phyloP scores from a whole-genome alignment of 2,888 invertebrate species.

The Chironomus tentans region DNA sequence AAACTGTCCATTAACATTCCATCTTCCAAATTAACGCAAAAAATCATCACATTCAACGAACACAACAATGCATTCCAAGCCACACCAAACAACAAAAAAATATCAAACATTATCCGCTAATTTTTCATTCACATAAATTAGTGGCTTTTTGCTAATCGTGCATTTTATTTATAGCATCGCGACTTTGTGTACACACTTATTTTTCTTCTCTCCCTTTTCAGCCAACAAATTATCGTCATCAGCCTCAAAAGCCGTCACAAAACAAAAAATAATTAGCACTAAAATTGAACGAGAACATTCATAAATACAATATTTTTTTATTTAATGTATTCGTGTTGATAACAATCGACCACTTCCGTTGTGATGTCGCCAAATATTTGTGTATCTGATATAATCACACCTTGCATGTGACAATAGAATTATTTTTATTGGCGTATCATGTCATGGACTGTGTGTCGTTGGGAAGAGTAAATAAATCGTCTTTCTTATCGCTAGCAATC shows the following conservation, averaged over 20 bases:
- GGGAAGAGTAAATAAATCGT: not conserved
- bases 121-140: too few species aligned
- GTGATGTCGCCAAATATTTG: not conserved
- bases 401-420: not conserved
- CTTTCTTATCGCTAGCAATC: not conserved
- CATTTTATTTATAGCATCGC: too few species aligned
- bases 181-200: too few species aligned
- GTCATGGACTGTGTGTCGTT: not conserved
- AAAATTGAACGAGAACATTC: not conserved
- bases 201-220: too few species aligned
- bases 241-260: too few species aligned
- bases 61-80: too few species aligned
- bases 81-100: not conserved
- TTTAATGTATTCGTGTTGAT: not conserved
- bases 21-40: too few species aligned
- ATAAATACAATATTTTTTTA: not conserved
- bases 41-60: too few species aligned
- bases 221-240: too few species aligned
- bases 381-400: not conserved
- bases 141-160: too few species aligned
- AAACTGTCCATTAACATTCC: too few species aligned
- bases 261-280: not conserved
- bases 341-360: not conserved
- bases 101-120: not conserved
- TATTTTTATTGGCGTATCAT: not conserved